phyloP scores from a whole-genome alignment of 2,113 vertebrate species.

The Myrmecobius fasciatus region DNA sequence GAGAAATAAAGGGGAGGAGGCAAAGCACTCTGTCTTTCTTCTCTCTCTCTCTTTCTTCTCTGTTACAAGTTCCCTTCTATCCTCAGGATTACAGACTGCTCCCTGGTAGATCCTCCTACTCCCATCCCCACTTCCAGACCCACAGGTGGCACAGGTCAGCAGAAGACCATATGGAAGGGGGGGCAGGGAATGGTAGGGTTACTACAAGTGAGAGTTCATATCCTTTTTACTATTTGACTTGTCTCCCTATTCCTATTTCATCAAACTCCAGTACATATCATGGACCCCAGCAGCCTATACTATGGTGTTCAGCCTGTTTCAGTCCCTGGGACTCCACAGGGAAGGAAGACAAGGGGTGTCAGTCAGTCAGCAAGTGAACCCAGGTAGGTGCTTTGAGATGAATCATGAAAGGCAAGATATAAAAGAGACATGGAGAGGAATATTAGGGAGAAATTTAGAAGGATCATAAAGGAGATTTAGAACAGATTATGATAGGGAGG shows the following conservation, averaged over 20 bases:
- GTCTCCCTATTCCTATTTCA: background rate
- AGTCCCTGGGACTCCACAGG: constrained; percentile 50
- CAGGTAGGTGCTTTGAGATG: constrained; percentile 75
- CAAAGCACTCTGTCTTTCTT: background rate
- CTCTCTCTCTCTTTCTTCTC: background rate
- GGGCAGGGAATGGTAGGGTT: background rate
- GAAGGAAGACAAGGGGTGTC: constrained; percentile 79
- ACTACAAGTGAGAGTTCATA: background rate
- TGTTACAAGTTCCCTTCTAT: constrained; percentile 53
- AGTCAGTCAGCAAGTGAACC: constrained; percentile 64
- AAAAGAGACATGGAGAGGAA: background rate
- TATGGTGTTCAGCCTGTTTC: constrained; percentile 76
- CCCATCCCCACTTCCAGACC: constrained; percentile 66
- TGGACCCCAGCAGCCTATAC: constrained; percentile 75
- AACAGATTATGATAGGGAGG: background rate
- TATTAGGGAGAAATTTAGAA: background rate
- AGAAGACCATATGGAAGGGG: background rate
- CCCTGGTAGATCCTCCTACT: constrained; percentile 45
- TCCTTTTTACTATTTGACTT: background rate
- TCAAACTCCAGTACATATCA: constrained; percentile 62
- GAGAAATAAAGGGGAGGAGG: background rate
- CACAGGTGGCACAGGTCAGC: constrained; percentile 72
- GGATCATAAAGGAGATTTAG: background rate
- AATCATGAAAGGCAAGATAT: background rate
- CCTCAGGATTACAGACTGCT: constrained; percentile 56